Evolutionary conservation across 2,888 invertebrate genomes (phyloP).

Genomic region (Octodonta nipae): DNA sequence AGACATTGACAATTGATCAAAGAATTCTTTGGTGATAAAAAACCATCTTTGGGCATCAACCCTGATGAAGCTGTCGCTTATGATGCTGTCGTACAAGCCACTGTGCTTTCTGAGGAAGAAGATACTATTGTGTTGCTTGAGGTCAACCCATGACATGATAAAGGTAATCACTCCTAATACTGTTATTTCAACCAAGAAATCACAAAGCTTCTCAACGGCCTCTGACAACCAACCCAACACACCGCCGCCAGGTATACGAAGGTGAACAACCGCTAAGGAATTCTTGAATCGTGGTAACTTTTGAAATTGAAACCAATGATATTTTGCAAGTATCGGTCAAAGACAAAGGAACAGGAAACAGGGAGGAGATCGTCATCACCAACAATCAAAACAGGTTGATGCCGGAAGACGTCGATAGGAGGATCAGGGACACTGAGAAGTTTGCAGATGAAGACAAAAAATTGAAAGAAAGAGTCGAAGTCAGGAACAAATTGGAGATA

Average conservation of each 20-base stretch:
- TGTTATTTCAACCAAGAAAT: constrained; percentile 97
- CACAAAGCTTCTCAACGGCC: constrained; percentile 97
- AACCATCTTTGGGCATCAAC: constrained; percentile 94
- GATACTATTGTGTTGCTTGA: constrained; percentile 88
- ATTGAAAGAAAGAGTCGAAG: constrained; percentile 86
- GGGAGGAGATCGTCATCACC: constrained; percentile 97
- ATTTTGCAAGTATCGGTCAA: constrained; percentile 94
- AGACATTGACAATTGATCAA: constrained; percentile 91
- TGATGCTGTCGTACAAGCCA: constrained; percentile 96
- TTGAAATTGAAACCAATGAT: constrained; percentile 89
- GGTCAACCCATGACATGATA: constrained; percentile 98
- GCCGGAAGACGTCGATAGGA: constrained; percentile 95
- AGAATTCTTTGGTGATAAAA: constrained; percentile 94
- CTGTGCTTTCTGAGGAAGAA: constrained; percentile 93
- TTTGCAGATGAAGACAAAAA: constrained; percentile 98
- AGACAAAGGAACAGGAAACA: constrained; percentile 94
- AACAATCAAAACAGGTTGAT: constrained; percentile 87
- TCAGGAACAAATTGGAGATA: constrained; percentile 91
- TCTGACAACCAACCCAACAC: constrained; percentile 98
- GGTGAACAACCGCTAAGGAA: constrained; percentile 99
- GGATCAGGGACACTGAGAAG: constrained; percentile 98
- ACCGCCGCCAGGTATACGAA: constrained; percentile 95
- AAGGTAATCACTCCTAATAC: constrained; percentile 96
- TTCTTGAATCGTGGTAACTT: constrained; percentile 90
- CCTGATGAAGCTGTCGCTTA: constrained; percentile 99